Base-by-base conservation (phyloP, 2,113 vertebrate species). In the Trogon melanurus region DNA sequence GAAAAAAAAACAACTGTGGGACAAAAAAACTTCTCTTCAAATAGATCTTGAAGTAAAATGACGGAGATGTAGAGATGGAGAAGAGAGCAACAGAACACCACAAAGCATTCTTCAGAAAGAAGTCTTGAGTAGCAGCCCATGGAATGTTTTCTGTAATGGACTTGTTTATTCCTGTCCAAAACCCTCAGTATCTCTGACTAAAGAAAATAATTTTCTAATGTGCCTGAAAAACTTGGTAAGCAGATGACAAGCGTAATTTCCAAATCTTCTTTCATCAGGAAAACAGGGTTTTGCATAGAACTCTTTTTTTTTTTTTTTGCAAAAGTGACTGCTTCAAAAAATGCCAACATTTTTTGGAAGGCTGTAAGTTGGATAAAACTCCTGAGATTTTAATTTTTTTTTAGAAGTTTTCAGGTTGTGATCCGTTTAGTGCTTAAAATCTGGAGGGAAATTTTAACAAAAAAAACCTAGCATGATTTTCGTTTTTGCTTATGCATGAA, bases 401-500 rank as follows among this genome's bases (percentile, higher is more conserved):
- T 70, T n/a, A 34, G 57, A 95, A 88, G 60, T 84, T 84, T 88
- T 75, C 75, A 72, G 67, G 48, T 56, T 78, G 32, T 38, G 38
- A 94, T 78, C 51, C 36, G 16, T 86, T 93, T 71, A 70, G 69
- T 76, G 64, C 50, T 83, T 85, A 88, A 92, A 93, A 95, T 70
- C 48, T 81, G 69, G 47, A 26, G 32, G 11, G 91, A 89, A 91
- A 67, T 80, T 90, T 80, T 84, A 92, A 56, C 1, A 66, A 66
- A 88, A 85, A 89, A 88, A 89, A 17, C 4, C n/a, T 80, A 95
- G 51, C 2, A 0, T 60, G 69, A 88, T 83, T 91, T 96, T 93
- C 80, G 21, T 80, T 94, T 89, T 89, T 94, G 75, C 69, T 86
- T 93, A 62, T 96, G 82, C 79, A 86, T 95, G 88, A 93, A 80